Evolutionary conservation across 2,888 invertebrate genomes (phyloP), one percentile per base, ranked within the genome.

Genomic region (Trissolcus brochymenae): DNA sequence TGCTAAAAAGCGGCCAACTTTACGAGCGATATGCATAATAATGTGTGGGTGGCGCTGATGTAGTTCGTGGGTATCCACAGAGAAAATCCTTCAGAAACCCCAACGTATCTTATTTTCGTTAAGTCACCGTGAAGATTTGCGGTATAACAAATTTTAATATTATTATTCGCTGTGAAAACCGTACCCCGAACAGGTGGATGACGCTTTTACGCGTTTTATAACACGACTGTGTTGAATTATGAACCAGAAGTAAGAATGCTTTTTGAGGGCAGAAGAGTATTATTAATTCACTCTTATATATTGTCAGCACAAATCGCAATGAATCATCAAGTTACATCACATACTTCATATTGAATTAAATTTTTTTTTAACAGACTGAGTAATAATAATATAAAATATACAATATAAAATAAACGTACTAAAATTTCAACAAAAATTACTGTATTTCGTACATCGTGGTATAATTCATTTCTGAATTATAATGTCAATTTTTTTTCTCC

Each of bases 1-100:
- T 65, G 79, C 80, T 82, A 72, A 84, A 84, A 81, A 82, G 81
- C 74, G 79, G 76, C 76, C 80, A 79, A 81, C 80, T 85, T 85
- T 85, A 85, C 84, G 85, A 84, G 80, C 83, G 57, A 55, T 78
- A 81, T 80, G 73, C 68, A 65, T 72, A 70, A 72, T 66, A 60
- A 64, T 57, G 53, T 54, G 73, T 67, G 65, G 62, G 60, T 77
- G 68, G 67, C 71, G 71, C 56, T 76, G 68, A 62, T 72, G 72
- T 55, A 72, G 67, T 64, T 74, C 53, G 65, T 56, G 59, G 70
- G 29, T 75, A 66, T 35, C 62, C 55, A 51, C 43, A 55, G 66
- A 61, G 67, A 74, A 67, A 74, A 67, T 67, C 67, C 62, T 29
- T 17, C 56, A 51, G 62, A 67, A 74, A 61, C 56, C 43, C 56